These are phyloP conservation scores for Eurosta solidaginis DNA, from an alignment of 1,140 invertebrate species.

Conservation along the genomic window DNA sequence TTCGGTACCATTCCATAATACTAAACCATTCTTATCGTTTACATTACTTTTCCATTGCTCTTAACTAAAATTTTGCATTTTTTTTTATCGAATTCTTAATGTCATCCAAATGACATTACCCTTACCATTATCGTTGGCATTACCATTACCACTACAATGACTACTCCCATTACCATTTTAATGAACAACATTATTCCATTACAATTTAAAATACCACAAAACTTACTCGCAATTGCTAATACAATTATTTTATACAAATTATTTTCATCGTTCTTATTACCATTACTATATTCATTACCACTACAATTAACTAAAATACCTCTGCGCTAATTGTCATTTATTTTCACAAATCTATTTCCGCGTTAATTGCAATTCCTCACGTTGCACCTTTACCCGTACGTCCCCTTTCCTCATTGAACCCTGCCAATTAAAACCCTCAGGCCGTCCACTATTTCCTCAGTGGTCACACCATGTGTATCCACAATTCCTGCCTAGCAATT, in stretches of 20 bases:
- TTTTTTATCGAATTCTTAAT: background rate
- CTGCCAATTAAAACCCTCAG: conserved; percentile 49
- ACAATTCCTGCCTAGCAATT: conserved; percentile 85
- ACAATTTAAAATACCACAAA: background rate
- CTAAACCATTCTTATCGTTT: background rate
- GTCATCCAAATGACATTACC: background rate
- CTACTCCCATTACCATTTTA: background rate
- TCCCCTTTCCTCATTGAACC: background rate
- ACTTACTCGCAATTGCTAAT: background rate
- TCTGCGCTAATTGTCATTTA: background rate
- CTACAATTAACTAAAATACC: background rate
- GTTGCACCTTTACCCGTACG: background rate
- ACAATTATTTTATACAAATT: no score
- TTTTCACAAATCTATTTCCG: background rate
- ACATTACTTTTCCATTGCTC: background rate
- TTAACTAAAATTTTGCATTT: background rate
- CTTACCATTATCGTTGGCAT: background rate
- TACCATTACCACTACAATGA: background rate
- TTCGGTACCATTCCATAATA: no score
- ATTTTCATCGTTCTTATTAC: no score
- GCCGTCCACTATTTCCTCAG: conserved; percentile 83
- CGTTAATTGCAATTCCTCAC: background rate
- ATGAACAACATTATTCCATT: no score
- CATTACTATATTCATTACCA: background rate
- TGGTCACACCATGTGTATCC: conserved; percentile 92